phyloP scores from a whole-genome alignment of 1,140 invertebrate genomes.

The Teleopsis dalmanni region DNA sequence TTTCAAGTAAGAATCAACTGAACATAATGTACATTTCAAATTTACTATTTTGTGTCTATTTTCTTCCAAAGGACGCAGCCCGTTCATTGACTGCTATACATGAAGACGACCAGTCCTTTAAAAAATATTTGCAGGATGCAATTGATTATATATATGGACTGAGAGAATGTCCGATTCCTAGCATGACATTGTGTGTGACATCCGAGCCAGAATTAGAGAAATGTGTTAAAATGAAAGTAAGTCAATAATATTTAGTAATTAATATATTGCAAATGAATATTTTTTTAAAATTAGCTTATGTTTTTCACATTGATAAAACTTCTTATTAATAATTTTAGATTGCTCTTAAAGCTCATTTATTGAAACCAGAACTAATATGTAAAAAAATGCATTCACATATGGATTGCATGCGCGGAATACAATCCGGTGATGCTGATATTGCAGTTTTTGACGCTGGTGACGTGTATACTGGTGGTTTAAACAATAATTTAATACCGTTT shows the following conservation, averaged over 20 bases:
- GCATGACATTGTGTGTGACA: conserved; percentile 81
- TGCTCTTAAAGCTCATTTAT: conserved; percentile 74
- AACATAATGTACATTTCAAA: background rate
- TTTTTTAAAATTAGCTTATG: background rate
- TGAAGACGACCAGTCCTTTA: conserved; percentile 50
- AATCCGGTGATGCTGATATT: conserved; percentile 75
- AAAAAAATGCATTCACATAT: conserved; percentile 76
- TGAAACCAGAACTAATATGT: conserved; percentile 85
- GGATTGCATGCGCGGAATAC: conserved; percentile 82
- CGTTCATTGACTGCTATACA: conserved; percentile 53
- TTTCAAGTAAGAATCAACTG: conserved; percentile 52
- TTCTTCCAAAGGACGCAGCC: conserved; percentile 59
- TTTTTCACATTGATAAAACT: background rate
- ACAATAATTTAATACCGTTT: conserved; percentile 74
- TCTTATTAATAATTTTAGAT: conserved; percentile 49
- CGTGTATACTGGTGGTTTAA: conserved; percentile 81
- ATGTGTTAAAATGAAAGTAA: conserved; percentile 88
- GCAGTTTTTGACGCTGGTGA: conserved; percentile 87
- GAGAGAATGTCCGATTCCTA: conserved; percentile 68
- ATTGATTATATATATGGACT: conserved; percentile 64
- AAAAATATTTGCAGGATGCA: conserved; percentile 59
- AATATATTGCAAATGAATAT: background rate
- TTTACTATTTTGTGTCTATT: conserved; percentile 1
- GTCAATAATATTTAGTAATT: conserved; percentile 13
- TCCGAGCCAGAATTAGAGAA: conserved; percentile 85